Percentiles rank a stretch among this genome's conserved stretches.
phyloP scores from a whole-genome alignment of 2,888 invertebrate genomes.

The Aphidoletes aphidimyza region DNA sequence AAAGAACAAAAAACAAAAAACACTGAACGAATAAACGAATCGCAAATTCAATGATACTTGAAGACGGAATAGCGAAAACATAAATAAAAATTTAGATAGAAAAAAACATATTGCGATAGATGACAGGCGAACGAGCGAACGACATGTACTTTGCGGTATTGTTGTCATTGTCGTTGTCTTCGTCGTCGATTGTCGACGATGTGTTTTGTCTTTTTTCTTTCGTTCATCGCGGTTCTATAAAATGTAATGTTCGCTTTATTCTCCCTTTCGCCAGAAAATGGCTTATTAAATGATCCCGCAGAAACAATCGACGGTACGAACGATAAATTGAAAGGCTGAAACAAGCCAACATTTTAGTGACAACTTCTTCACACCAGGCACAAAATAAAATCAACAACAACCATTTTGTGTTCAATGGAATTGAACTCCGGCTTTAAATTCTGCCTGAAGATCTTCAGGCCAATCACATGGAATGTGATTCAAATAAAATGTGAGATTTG shows the following conservation, averaged over 20 bases:
- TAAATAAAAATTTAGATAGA: slow-evolving; percentile 29
- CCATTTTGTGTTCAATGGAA: too few species aligned
- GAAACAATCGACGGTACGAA: slow-evolving; percentile 17
- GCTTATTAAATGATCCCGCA: slow-evolving; percentile 32
- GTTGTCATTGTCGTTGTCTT: slow-evolving; percentile 12
- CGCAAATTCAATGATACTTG: not conserved
- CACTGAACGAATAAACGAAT: too few species aligned
- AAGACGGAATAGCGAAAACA: slow-evolving; percentile 2
- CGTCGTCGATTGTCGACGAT: too few species aligned
- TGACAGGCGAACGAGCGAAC: not conserved
- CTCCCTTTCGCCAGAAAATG: not conserved
- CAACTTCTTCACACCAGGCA: not conserved
- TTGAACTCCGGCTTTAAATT: too few species aligned
- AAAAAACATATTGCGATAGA: not conserved
- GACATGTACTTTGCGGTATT: slow-evolving; percentile 43
- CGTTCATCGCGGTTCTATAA: not conserved
- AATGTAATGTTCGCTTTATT: not conserved
- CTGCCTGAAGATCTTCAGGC: too few species aligned
- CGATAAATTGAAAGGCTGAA: slow-evolving; percentile 9
- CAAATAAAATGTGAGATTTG: too few species aligned
- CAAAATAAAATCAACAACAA: not conserved
- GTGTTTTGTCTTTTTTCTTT: too few species aligned
- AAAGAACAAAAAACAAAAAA: too few species aligned
- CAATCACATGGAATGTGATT: too few species aligned
- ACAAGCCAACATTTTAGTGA: slow-evolving; percentile 18